Conservation (phyloP, 2,113 vertebrate genomes). For the Capreolus pygargus region DNA sequence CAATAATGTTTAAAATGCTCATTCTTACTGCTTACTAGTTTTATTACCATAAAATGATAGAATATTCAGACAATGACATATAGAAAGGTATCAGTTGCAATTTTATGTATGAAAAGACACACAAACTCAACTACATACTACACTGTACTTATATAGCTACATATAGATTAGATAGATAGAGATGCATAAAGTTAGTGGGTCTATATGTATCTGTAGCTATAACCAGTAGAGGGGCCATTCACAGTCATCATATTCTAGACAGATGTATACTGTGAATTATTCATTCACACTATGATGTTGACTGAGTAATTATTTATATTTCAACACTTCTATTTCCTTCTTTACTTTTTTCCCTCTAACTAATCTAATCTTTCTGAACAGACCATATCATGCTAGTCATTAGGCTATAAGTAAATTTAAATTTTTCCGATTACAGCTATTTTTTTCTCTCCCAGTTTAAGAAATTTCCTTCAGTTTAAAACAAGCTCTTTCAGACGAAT, state of each 20-base stretch:
- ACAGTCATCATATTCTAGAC: not conserved
- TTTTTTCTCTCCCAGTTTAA: not conserved
- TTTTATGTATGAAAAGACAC: not conserved
- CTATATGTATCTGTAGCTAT: not conserved
- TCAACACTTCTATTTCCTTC: not conserved
- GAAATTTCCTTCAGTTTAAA: not conserved
- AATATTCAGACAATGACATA: not conserved
- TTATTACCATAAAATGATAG: not conserved
- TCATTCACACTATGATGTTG: not conserved
- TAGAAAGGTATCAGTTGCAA: not conserved
- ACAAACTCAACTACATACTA: not conserved
- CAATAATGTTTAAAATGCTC: not conserved
- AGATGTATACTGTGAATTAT: not conserved
- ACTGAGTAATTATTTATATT: not conserved
- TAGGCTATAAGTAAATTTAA: not conserved
- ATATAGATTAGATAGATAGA: not conserved
- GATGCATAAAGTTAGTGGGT: not conserved
- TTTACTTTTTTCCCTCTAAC: not conserved
- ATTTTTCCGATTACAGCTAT: not conserved
- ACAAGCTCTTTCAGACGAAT: not conserved
- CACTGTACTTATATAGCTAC: not conserved
- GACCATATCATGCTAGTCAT: not conserved
- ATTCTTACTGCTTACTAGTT: not conserved
- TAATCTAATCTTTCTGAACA: not conserved
- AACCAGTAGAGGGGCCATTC: not conserved